A percentile compares a stretch with the other conserved stretches of the same genome.
phyloP scores from a whole-genome alignment of 2,113 vertebrate genomes.

The Rostratula benghalensis region DNA sequence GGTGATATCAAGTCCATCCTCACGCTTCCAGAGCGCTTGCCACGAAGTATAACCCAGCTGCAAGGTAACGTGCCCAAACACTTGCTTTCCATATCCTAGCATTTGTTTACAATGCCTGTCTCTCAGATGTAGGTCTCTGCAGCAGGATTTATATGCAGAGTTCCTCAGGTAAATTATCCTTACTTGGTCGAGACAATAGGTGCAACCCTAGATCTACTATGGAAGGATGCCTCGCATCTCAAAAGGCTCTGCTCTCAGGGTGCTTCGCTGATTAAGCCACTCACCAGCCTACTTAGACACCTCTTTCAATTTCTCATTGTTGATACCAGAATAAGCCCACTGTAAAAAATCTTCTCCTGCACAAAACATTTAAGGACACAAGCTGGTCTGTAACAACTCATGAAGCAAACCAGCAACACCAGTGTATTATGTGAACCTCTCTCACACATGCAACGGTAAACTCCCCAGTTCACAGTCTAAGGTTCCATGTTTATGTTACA shows the following conservation, averaged over 20 bases:
- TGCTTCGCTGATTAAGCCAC: background rate
- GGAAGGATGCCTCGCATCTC: background rate
- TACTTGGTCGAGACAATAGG: background rate
- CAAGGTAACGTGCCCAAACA: background rate
- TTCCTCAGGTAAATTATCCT: background rate
- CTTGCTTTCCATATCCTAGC: background rate
- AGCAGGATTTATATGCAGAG: background rate
- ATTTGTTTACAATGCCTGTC: background rate
- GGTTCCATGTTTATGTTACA: fast-evolving
- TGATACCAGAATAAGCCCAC: background rate
- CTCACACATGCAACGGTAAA: fast-evolving
- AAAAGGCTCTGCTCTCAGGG: background rate
- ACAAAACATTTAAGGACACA: background rate
- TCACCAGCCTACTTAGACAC: background rate
- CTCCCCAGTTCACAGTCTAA: background rate
- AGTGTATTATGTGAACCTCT: background rate
- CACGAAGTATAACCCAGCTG: fast-evolving
- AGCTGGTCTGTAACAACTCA: background rate
- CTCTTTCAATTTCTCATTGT: background rate
- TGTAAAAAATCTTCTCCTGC: background rate
- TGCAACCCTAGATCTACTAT: background rate
- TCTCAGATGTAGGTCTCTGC: background rate
- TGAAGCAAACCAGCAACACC: background rate
- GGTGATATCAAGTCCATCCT: background rate
- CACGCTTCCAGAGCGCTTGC: background rate